Evolutionary conservation across 2,797 vertebrate genomes (phyloP).

Genomic region (Synanceia verrucosa): DNA sequence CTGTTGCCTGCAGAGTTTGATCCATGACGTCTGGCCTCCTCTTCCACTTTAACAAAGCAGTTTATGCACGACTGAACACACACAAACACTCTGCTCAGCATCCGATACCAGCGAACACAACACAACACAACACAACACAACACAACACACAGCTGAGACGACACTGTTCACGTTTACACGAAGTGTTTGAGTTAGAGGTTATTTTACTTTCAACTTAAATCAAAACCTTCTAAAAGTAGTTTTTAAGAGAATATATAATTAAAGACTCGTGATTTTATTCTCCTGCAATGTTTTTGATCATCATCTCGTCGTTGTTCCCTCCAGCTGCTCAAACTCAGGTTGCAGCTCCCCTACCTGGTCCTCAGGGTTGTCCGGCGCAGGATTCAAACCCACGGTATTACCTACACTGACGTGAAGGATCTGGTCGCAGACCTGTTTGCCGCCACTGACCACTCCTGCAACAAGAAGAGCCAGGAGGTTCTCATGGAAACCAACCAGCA

Average conservation of each 20-base stretch:
- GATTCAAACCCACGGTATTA: not conserved
- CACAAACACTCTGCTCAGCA: slow-evolving; percentile 50
- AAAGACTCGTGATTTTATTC: too few relatives aligned
- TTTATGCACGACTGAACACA: slow-evolving; percentile 60
- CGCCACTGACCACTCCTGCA: not conserved
- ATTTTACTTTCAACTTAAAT: too few relatives aligned
- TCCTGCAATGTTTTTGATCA: too few relatives aligned
- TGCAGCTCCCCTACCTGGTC: slow-evolving; percentile 1
- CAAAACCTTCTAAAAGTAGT: too few relatives aligned
- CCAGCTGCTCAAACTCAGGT: too few relatives aligned
- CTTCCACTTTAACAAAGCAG: slow-evolving; percentile 31
- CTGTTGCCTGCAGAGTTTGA: slow-evolving; percentile 38
- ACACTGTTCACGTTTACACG: not conserved
- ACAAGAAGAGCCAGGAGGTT: not conserved
- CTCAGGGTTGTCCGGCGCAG: not conserved
- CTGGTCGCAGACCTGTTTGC: slow-evolving; percentile 2
- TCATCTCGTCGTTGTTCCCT: too few relatives aligned
- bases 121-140: slow-evolving; percentile 9
- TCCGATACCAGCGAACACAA: slow-evolving; percentile 36
- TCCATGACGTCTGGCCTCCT: slow-evolving; percentile 56
- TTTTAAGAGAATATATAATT: too few relatives aligned
- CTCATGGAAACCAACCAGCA: slow-evolving; percentile 8
- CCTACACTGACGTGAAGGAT: not conserved
- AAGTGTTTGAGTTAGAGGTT: too few relatives aligned
- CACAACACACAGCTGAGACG: not conserved